Conservation (phyloP, 1,140 invertebrate genomes). For the Drusus annulatus region DNA sequence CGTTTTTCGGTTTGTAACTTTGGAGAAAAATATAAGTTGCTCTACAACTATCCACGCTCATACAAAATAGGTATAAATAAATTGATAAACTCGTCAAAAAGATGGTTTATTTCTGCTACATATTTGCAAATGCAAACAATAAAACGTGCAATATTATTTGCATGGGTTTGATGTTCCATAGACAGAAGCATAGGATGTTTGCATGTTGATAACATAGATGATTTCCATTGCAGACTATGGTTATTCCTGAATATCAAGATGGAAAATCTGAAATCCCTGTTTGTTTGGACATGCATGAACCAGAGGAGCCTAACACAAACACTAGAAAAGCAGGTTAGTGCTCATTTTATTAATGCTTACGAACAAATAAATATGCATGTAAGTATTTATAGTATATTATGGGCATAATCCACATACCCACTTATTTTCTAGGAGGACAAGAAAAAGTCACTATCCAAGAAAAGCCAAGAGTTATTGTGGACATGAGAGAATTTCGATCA, state of each 20-base stretch:
- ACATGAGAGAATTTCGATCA: slow-evolving; percentile 98
- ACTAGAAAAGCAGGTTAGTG: slow-evolving; percentile 78
- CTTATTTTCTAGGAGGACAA: slow-evolving; percentile 64
- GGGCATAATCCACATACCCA: background rate
- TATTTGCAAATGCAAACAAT: too few species aligned
- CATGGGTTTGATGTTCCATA: too few species aligned
- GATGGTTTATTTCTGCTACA: too few species aligned
- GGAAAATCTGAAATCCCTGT: slow-evolving; percentile 77
- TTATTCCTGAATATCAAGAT: slow-evolving; percentile 92
- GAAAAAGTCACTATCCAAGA: slow-evolving; percentile 61
- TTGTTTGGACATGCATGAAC: slow-evolving; percentile 59
- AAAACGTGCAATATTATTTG: too few species aligned
- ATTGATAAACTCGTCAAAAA: too few species aligned
- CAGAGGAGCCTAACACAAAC: slow-evolving; percentile 67
- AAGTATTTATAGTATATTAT: too few species aligned
- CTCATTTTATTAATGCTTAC: background rate
- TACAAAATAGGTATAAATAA: too few species aligned
- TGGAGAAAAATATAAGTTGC: too few species aligned
- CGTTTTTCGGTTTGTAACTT: too few species aligned
- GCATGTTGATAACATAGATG: too few species aligned
- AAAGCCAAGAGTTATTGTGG: slow-evolving; percentile 87
- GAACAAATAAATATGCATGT: background rate
- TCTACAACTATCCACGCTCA: too few species aligned
- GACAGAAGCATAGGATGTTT: too few species aligned
- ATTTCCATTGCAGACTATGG: slow-evolving; percentile 81